phyloP scores from a whole-genome alignment of 2,113 vertebrate species.

The Tangachromis dhanisi region DNA sequence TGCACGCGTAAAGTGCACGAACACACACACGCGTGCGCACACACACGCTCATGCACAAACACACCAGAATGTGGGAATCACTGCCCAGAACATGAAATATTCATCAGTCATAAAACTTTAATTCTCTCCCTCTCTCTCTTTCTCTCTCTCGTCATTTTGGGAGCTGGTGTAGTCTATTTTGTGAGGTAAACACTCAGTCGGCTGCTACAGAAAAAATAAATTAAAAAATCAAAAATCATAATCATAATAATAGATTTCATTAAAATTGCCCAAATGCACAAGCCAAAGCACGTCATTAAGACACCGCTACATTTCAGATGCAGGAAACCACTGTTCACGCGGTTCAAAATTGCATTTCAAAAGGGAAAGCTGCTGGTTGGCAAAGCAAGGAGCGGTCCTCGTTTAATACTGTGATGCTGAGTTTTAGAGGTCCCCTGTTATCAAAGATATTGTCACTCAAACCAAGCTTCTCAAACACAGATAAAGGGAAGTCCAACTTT shows the following conservation, averaged over 20 bases:
- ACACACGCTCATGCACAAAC: conserved; percentile 20
- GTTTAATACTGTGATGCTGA: background rate
- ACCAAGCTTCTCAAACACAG: background rate
- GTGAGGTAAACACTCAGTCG: conserved; percentile 44
- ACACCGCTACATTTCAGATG: background rate
- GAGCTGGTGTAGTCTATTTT: conserved; percentile 38
- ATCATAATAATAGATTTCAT: conserved; percentile 45
- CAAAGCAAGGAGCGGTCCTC: background rate
- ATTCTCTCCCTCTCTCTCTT: conserved; percentile 66
- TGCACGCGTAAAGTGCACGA: background rate
- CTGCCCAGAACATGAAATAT: conserved; percentile 76
- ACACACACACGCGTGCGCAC: background rate
- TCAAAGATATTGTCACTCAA: conserved; percentile 28
- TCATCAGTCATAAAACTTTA: conserved; percentile 77
- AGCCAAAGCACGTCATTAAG: conserved; percentile 38
- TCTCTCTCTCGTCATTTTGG: conserved; percentile 45
- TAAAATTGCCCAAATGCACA: conserved; percentile 34
- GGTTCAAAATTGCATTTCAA: conserved; percentile 11
- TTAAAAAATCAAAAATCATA: background rate
- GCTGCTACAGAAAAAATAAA: background rate
- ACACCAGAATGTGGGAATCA: conserved; percentile 71
- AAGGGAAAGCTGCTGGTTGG: conserved; percentile 14
- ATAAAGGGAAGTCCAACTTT: background rate
- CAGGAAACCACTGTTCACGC: background rate
- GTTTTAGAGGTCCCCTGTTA: conserved; percentile 8